Evolutionary conservation across 2,888 invertebrate genomes (phyloP), one percentile per base, ranked within the genome.

Genomic region (Lasioglossum morio): DNA sequence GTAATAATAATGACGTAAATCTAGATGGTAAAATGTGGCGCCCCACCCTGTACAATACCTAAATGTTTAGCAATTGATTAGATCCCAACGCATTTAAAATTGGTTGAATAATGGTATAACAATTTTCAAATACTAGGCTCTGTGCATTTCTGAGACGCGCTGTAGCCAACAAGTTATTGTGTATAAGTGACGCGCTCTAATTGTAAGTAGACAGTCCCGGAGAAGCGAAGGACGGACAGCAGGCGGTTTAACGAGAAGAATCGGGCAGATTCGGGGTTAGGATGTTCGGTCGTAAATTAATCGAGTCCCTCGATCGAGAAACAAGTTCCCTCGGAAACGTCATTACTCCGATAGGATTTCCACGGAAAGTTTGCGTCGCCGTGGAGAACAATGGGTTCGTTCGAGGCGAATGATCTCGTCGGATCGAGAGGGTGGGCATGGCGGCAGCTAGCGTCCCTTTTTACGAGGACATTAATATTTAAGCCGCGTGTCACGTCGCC

Each of bases 231-330:
- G 7, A 5, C 27, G 16, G 1, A 5, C 63, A 30, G n/a, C 63
- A 30, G 16, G 4, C 57, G 14, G 60, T 27, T 66, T 66, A 66
- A 66, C 16, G 19, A 66, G 34, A 4, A 34, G 10, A 66, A 66
- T 34, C 19, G 23, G 23, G 10, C 8, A 23, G 37, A 34, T 37
- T 66, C 34, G 66, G 34, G 34, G 34, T 34, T 34, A 37, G 30
- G 30, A 66, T 37, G 34, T 66, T 14, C 30, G 23, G 4, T 70
- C 57, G 69, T 5, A 43, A 82, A 81, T 81, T 72, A 81, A 72
- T 48, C 69, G 60, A 34, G 70, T 46, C 16, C 34, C 60, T 63
- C 37, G 53, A 19, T 76, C 70, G 48, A n/a, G 82, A n/a, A 72
- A 48, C 53, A 48, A 72, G 37, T 76, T 63, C 16, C 19, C 37